Base-by-base conservation (phyloP, 1,140 invertebrate genomes). In the Bombus balteatus region DNA sequence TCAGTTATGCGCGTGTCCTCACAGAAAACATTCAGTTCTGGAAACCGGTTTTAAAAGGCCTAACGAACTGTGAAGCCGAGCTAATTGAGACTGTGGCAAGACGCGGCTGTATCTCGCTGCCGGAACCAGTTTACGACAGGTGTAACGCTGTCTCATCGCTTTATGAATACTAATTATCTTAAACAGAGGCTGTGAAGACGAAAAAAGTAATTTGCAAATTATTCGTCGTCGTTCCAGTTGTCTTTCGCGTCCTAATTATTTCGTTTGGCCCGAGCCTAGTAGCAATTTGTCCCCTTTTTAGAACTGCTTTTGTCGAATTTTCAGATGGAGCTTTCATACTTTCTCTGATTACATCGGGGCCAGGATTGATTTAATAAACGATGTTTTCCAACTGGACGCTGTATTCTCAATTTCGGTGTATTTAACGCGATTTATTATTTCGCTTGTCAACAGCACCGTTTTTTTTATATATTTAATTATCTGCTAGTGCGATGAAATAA, bases 61-160 rank as follows among this genome's bases (percentile, higher is more conserved):
- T 92, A 92, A 92, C 91, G 90, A 92, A 92, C 91, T 91, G 91
- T 87, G 91, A 91, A 91, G 89, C 86, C 66, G 85, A 77, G 89
- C 88, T 92, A 92, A 92, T 91, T 92, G 91, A 91, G 88, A 90
- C 86, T 81, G 89, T 88, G 90, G 89, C 83, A 81, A 85, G 88
- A 88, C 86, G 79, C 81, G 89, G 62, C 79, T 79, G 85, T 87
- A 68, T 90, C 71, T 83, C 77, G 39, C 65, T 78, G 76, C 77
- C 83, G 75, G 83, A 83, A 90, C 88, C 82, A 89, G 89, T 89
- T 90, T 90, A 89, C 88, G 89, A 88, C 89, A 91, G 89, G 89
- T 90, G 89, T 90, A 88, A 90, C 89, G 80, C 86, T 89, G 88
- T 87, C 87, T 89, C 89, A 83, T 89, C 79, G 89, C 88, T 89